Conservation (phyloP, 2,113 vertebrate species). For the Hippoglossus stenolepis region DNA sequence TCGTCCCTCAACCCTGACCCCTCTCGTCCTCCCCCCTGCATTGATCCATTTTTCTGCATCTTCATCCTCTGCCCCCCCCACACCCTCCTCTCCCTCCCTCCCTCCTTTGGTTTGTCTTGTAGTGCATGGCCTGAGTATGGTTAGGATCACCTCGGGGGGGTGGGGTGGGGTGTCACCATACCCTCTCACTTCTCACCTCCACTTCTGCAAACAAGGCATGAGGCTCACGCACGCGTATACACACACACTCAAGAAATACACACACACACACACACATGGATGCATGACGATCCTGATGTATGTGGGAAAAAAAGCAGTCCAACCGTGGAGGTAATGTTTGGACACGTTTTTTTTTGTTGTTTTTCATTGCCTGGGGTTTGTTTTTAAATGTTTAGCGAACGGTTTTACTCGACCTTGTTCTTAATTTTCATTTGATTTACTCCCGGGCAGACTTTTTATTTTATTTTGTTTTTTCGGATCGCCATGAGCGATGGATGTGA, state of each 20-base stretch:
- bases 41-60: slow-evolving; percentile 50
- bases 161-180: slow-evolving; percentile 6
- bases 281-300: slow-evolving; percentile 74
- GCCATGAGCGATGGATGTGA: slow-evolving; percentile 70
- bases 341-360: slow-evolving; percentile 18
- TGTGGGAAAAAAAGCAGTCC: slow-evolving; percentile 61
- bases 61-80: slow-evolving; percentile 46
- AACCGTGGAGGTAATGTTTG: slow-evolving; percentile 35
- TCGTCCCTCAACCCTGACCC: background rate
- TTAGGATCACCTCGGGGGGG: slow-evolving; percentile 83
- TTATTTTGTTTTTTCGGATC: slow-evolving; percentile 65
- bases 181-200: slow-evolving; percentile 44
- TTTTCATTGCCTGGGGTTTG: slow-evolving; percentile 58
- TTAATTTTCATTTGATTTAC: slow-evolving; percentile 63
- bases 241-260: slow-evolving; percentile 44
- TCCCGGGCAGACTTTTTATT: slow-evolving; percentile 43
- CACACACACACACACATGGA: slow-evolving; percentile 37
- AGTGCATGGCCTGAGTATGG: slow-evolving; percentile 96
- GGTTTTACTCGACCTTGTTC: slow-evolving; percentile 70
- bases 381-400: slow-evolving; percentile 71
- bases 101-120: slow-evolving; percentile 80
- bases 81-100: slow-evolving; percentile 12
- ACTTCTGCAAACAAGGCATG: slow-evolving; percentile 75
- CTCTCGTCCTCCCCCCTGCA: slow-evolving; percentile 17
- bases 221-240: slow-evolving; percentile 70